Evolutionary conservation across 2,797 vertebrate species (phyloP).

Genomic region (Eulemur albifrons): DNA sequence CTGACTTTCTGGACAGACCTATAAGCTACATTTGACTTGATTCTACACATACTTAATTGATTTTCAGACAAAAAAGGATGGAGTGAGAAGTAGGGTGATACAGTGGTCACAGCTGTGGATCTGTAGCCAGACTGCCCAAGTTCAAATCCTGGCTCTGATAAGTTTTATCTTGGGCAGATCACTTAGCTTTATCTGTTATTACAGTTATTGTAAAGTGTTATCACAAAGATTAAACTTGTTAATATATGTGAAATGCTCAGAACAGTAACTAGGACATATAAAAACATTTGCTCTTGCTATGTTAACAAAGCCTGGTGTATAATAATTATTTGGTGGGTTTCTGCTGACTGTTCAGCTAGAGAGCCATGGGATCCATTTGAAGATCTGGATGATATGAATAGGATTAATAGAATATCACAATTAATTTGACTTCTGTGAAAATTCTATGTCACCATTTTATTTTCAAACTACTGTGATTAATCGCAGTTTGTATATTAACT

Average conservation of each 20-base stretch:
- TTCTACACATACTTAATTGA: rapidly evolving
- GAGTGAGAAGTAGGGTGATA: neutral
- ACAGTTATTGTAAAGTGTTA: neutral
- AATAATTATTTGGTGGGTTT: neutral
- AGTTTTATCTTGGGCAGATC: neutral
- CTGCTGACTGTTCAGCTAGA: neutral
- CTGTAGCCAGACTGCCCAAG: rapidly evolving
- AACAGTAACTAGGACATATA: neutral
- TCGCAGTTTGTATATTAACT: neutral
- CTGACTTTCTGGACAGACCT: neutral
- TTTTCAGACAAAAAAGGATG: neutral
- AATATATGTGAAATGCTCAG: neutral
- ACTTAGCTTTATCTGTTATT: neutral
- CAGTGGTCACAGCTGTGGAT: neutral
- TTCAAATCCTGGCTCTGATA: neutral
- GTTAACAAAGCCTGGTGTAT: neutral
- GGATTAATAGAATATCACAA: neutral
- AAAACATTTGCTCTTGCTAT: neutral
- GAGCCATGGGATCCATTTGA: neutral
- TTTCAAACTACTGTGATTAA: neutral
- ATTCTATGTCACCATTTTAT: neutral
- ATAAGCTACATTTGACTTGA: neutral
- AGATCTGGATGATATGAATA: neutral
- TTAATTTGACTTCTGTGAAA: neutral
- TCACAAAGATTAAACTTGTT: neutral